These are phyloP conservation scores for Halocynthia roretzi DNA, from an alignment of 23 tunicate genomes.

Conservation along the genomic window DNA sequence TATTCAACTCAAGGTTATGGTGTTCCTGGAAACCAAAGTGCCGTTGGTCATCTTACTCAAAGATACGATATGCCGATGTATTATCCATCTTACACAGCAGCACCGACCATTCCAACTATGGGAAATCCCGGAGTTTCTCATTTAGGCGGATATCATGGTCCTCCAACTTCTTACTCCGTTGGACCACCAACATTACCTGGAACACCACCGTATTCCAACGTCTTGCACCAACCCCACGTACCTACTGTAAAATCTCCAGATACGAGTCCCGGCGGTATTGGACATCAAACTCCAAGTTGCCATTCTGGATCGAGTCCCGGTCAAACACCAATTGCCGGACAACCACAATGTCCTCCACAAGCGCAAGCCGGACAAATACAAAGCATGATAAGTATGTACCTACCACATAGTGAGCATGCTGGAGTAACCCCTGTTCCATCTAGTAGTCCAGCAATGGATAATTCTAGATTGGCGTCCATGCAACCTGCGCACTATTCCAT, in stretches of 20 bases:
- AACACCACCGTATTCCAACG: conserved; percentile 17
- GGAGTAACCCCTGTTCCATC: conserved; percentile 16
- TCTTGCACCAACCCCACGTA: conserved; percentile 1
- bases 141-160: conserved; percentile 49
- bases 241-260: conserved; percentile 18
- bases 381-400: conserved; percentile 29
- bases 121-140: conserved; percentile 53
- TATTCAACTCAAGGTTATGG: conserved; percentile 42
- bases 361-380: conserved; percentile 16
- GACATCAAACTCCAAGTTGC: conserved; percentile 10
- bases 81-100: conserved; percentile 31
- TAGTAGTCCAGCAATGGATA: conserved; percentile 16
- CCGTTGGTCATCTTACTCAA: conserved; percentile 28
- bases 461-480: conserved; percentile 11
- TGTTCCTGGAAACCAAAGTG: conserved; percentile 26
- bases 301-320: conserved; percentile 18
- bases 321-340: background rate
- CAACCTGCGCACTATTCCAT: conserved; percentile 15
- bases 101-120: conserved; percentile 61
- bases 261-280: conserved; percentile 15
- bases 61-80: conserved; percentile 67
- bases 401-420: conserved; percentile 11
- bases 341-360: conserved; percentile 3
- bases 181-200: conserved; percentile 32
- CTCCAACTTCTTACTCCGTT: conserved; percentile 32